Evolutionary conservation across 2,113 vertebrate species (phyloP).

Genomic region (Raja brachyura): DNA sequence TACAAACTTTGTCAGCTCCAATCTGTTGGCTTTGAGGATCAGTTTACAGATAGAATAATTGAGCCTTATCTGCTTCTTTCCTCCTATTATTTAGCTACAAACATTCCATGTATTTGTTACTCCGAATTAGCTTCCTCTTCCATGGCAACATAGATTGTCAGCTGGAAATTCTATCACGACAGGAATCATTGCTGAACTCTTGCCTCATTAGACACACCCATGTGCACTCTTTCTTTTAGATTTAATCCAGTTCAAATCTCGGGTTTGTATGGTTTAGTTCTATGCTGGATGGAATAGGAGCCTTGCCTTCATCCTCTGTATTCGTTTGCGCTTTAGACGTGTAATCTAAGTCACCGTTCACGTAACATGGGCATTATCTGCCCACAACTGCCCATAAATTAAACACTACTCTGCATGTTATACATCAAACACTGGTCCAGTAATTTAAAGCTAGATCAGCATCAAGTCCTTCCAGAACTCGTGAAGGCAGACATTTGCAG

Average conservation of each 20-base stretch:
- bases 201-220: neutral
- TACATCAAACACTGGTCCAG: neutral
- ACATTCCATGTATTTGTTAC: neutral
- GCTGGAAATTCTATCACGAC: neutral
- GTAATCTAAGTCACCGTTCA: neutral
- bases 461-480: constrained; percentile 7
- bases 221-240: neutral
- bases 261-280: neutral
- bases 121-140: neutral
- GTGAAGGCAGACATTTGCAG: neutral
- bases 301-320: neutral
- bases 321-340: neutral
- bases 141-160: neutral
- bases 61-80: neutral
- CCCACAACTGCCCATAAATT: neutral
- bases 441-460: neutral
- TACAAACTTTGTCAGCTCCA: neutral
- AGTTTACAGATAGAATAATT: neutral
- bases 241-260: neutral
- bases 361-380: neutral
- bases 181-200: neutral
- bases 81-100: neutral
- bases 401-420: neutral
- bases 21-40: neutral
- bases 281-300: neutral